These are phyloP conservation scores for Melieria crassipennis DNA, from an alignment of 2,888 invertebrate genomes.

Conservation along the genomic window DNA sequence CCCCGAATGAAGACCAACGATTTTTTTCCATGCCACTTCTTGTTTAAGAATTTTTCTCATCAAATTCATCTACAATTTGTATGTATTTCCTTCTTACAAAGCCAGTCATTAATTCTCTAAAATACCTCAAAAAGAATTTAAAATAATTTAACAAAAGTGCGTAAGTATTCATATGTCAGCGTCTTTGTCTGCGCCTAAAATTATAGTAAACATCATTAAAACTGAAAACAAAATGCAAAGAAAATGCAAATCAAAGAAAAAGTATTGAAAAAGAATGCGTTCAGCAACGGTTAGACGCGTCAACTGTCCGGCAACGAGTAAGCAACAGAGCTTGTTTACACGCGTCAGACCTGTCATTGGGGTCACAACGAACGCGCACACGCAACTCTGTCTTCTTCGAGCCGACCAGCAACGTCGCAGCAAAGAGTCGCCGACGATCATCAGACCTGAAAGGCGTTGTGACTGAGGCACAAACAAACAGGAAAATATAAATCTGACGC, in stretches of 20 bases:
- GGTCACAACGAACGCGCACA: slow-evolving; percentile 10
- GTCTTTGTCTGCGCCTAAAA: slow-evolving; percentile 5
- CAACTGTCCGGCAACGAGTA: background rate
- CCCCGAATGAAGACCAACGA: no score
- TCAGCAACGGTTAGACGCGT: background rate
- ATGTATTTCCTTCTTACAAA: no score
- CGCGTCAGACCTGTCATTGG: slow-evolving; percentile 20
- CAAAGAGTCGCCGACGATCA: no score
- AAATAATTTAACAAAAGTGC: background rate
- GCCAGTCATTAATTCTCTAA: no score
- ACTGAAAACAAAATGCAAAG: slow-evolving; percentile 18
- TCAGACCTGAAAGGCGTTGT: no score
- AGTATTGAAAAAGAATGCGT: background rate
- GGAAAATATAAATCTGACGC: no score
- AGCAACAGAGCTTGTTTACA: slow-evolving; percentile 21
- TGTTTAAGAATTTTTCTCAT: no score
- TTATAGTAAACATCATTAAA: slow-evolving; percentile 27
- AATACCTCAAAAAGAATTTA: no score
- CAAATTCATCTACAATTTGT: no score
- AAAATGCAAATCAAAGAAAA: background rate
- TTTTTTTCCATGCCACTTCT: no score
- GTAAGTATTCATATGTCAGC: background rate
- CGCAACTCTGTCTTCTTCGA: background rate
- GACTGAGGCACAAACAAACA: no score
- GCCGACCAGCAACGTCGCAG: no score